Evolutionary conservation across 2,888 invertebrate genomes (phyloP).

Genomic region (Hemistola chrysoprasaria): DNA sequence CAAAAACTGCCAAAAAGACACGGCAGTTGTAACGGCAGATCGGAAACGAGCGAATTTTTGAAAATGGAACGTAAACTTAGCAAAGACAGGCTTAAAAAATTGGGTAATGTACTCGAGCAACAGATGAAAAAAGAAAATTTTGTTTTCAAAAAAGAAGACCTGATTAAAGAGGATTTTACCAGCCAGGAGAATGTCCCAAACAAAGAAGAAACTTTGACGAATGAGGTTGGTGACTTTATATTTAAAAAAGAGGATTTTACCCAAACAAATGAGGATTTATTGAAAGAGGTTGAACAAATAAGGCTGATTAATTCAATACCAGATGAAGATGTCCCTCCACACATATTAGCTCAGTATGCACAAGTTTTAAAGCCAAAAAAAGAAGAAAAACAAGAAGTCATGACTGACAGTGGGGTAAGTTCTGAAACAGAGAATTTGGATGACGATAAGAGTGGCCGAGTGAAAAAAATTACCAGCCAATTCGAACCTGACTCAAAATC

Average conservation of each 20-base stretch:
- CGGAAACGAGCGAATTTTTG: slow-evolving; percentile 50
- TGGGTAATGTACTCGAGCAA: slow-evolving; percentile 68
- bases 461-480: slow-evolving; percentile 51
- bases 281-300: slow-evolving; percentile 35
- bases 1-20: slow-evolving; percentile 64
- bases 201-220: too few species aligned
- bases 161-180: slow-evolving; percentile 26
- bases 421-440: slow-evolving; percentile 76
- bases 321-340: slow-evolving; percentile 65
- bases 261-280: slow-evolving; percentile 23
- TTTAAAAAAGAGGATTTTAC: background rate
- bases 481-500: slow-evolving; percentile 40
- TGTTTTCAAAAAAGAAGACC: slow-evolving; percentile 16
- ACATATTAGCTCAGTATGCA: slow-evolving; percentile 74
- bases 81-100: slow-evolving; percentile 61
- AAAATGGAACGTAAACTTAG: slow-evolving; percentile 67
- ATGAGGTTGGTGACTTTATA: too few species aligned
- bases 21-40: slow-evolving; percentile 63
- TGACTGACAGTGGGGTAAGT: slow-evolving; percentile 77
- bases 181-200: too few species aligned
- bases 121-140: slow-evolving; percentile 74
- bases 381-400: slow-evolving; percentile 61
- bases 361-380: slow-evolving; percentile 66
- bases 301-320: slow-evolving; percentile 50
- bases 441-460: slow-evolving; percentile 57